Conservation (phyloP, 2,113 vertebrate genomes). For the Vulpes ferrilata region DNA sequence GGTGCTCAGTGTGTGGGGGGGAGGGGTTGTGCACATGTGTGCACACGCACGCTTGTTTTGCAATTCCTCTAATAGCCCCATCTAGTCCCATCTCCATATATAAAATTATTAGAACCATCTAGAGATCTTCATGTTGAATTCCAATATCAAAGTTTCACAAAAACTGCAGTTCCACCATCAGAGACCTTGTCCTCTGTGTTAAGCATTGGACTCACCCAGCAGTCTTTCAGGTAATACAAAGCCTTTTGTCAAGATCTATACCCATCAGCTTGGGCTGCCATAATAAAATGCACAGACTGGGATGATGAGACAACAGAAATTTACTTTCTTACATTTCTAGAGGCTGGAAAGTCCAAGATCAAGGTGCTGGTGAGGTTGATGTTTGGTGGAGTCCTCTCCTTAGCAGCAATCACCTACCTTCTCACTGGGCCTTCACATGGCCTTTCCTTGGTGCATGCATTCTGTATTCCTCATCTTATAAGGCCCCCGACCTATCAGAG, state of each 20-base stretch:
- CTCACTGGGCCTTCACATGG: not conserved
- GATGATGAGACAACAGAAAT: not conserved
- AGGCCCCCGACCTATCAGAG: not conserved
- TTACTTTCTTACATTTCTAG: not conserved
- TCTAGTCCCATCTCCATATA: not conserved
- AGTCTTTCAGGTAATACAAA: not conserved
- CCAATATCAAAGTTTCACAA: not conserved
- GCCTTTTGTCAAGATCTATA: not conserved
- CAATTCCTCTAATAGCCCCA: not conserved
- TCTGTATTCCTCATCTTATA: not conserved
- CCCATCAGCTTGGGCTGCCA: not conserved
- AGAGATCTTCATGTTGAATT: not conserved
- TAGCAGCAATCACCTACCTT: not conserved
- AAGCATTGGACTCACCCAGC: not conserved
- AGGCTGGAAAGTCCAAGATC: not conserved
- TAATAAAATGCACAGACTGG: not conserved
- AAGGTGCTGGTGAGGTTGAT: not conserved
- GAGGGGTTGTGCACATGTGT: too few species aligned
- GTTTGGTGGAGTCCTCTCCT: not conserved
- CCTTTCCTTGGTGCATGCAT: not conserved
- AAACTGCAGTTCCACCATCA: not conserved
- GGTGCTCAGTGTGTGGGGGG: not conserved
- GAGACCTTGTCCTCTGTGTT: not conserved
- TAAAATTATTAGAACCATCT: constrained; percentile 10
- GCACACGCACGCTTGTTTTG: not conserved